phyloP scores from a whole-genome alignment of 1,140 invertebrate species.

The Sycophila sp. region DNA sequence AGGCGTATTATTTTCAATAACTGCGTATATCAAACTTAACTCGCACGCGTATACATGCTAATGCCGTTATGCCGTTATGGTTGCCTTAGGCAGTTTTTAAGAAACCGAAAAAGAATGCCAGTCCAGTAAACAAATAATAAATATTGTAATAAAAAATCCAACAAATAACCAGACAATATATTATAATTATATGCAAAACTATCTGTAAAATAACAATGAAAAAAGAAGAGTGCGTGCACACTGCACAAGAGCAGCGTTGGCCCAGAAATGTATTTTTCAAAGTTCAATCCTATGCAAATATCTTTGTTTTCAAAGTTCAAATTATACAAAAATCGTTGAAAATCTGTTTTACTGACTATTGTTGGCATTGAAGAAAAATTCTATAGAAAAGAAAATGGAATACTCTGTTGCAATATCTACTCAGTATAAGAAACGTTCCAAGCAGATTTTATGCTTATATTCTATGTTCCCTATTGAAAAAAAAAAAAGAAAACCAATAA shows the following conservation, averaged over 20 bases:
- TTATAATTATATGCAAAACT: slow-evolving; percentile 36
- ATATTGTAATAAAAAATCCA: slow-evolving; percentile 12
- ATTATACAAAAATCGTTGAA: too few relatives aligned
- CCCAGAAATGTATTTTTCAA: slow-evolving; percentile 45
- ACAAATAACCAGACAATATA: slow-evolving; percentile 42
- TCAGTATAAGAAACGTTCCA: background rate
- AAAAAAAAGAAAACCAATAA: background rate
- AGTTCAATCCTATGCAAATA: slow-evolving; percentile 28
- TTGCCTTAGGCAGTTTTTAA: slow-evolving; percentile 54
- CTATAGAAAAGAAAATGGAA: background rate
- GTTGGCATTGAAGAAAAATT: slow-evolving; percentile 6
- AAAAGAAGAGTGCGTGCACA: slow-evolving; percentile 22
- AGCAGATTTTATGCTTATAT: background rate
- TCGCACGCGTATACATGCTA: slow-evolving; percentile 37
- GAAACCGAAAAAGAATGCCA: slow-evolving; percentile 48
- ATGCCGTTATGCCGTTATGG: slow-evolving; percentile 34
- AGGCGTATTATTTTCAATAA: too few relatives aligned
- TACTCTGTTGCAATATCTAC: background rate
- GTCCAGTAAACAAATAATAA: slow-evolving; percentile 44
- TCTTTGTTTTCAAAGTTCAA: too few relatives aligned
- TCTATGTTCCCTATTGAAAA: background rate
- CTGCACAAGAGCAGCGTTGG: slow-evolving; percentile 36
- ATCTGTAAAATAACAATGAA: slow-evolving; percentile 43
- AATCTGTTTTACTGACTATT: slow-evolving; percentile 5
- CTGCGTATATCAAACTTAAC: slow-evolving; percentile 15